Conservation (phyloP, 2,888 invertebrate genomes). For the Venusia cambrica region DNA sequence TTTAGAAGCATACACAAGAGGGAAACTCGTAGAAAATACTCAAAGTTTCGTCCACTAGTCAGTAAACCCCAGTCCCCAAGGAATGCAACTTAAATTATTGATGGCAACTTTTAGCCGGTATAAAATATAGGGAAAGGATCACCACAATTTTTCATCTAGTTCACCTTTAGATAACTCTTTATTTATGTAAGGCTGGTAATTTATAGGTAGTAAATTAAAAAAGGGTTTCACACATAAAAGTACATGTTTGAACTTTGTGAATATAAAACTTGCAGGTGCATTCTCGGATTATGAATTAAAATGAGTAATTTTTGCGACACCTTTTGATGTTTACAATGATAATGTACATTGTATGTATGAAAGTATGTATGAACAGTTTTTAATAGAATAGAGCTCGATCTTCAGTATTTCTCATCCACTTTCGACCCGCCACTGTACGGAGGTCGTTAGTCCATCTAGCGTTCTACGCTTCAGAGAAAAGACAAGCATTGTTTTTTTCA, state of each 20-base stretch:
- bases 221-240: conserved; percentile 22
- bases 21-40: conserved; percentile 27
- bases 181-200: conserved; percentile 41
- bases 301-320: conserved; percentile 10
- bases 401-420: too few relatives aligned
- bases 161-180: conserved; percentile 55
- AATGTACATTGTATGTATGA: too few relatives aligned
- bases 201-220: conserved; percentile 30
- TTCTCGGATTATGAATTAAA: conserved; percentile 7
- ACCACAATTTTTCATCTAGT: conserved; percentile 64
- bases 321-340: too few relatives aligned
- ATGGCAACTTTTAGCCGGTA: conserved; percentile 73
- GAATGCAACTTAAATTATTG: conserved; percentile 76
- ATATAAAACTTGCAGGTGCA: conserved; percentile 23
- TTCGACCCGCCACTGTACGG: too few relatives aligned
- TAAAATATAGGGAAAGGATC: conserved; percentile 68
- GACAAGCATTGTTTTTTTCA: too few relatives aligned
- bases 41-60: conserved; percentile 42
- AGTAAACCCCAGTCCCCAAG: conserved; percentile 62
- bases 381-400: too few relatives aligned
- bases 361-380: too few relatives aligned
- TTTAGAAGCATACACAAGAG: conserved; percentile 16
- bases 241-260: conserved; percentile 13
- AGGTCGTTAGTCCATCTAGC: too few relatives aligned
- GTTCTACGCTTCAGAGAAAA: too few relatives aligned